Percentiles rank a stretch among this genome's conserved stretches.
phyloP scores from a whole-genome alignment of 2,888 invertebrate genomes.

The Lithosia quadra region DNA sequence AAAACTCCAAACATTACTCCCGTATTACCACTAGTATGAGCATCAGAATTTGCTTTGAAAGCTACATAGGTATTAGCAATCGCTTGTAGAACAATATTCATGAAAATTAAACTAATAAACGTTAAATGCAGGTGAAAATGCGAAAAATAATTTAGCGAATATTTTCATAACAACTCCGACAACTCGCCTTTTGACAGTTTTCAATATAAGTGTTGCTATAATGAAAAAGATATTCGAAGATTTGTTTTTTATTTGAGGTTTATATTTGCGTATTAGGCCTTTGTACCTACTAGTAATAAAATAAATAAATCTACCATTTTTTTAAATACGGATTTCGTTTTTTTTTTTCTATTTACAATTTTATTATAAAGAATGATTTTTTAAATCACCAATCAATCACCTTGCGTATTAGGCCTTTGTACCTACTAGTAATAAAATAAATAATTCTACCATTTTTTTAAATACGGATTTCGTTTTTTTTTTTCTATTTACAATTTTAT shows the following conservation, averaged over 20 bases:
- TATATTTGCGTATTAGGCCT: background rate
- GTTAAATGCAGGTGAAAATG: constrained; percentile 47
- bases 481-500: no score
- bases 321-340: no score
- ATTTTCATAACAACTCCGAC: constrained; percentile 85
- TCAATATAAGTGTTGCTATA: constrained; percentile 38
- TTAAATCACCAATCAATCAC: no score
- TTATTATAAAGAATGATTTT: no score
- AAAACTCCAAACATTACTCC: constrained; percentile 67
- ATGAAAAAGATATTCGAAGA: background rate
- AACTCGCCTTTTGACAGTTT: constrained; percentile 71
- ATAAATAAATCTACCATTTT: no score
- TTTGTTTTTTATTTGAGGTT: background rate
- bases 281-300: background rate
- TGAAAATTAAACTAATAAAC: constrained; percentile 43
- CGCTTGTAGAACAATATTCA: constrained; percentile 34
- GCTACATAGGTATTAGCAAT: constrained; percentile 27
- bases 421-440: no score
- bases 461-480: no score
- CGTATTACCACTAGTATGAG: constrained; percentile 39
- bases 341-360: no score
- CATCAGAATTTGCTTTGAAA: constrained; percentile 34
- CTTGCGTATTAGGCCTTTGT: no score
- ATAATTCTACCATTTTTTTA: no score
- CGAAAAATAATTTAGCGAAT: constrained; percentile 58